These are phyloP conservation scores for Colletes gigas DNA, from an alignment of 1,140 invertebrate genomes.

Conservation along the genomic window DNA sequence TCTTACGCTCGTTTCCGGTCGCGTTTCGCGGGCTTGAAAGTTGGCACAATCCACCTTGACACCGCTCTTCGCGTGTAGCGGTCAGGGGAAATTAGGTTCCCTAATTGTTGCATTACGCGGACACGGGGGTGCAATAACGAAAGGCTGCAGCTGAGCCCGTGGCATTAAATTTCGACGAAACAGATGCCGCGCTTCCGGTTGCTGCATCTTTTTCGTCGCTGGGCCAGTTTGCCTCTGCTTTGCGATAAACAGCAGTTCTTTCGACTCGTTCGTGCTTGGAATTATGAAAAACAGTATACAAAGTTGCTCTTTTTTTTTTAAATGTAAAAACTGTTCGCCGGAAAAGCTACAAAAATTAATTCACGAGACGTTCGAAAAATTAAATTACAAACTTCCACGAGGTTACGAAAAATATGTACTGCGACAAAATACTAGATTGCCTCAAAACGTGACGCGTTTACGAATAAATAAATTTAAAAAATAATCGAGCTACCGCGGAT, in stretches of 20 bases:
- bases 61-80: neutral
- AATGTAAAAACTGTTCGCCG: no score
- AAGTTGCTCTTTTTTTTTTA: no score
- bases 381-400: no score
- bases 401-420: no score
- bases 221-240: neutral
- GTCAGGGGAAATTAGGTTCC: constrained; percentile 27
- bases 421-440: no score
- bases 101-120: constrained; percentile 28
- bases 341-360: no score
- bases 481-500: no score
- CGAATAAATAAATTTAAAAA: no score
- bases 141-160: neutral
- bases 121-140: neutral
- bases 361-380: no score
- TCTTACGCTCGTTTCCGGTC: neutral
- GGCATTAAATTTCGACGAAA: neutral
- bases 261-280: neutral
- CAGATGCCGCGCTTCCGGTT: neutral
- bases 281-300: neutral
- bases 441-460: no score
- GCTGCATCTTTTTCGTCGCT: neutral
- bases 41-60: constrained; percentile 19
- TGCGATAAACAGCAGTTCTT: neutral
- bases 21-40: constrained; percentile 19